Base-by-base conservation (phyloP, 2,113 vertebrate species). In the Lasiurus borealis region DNA sequence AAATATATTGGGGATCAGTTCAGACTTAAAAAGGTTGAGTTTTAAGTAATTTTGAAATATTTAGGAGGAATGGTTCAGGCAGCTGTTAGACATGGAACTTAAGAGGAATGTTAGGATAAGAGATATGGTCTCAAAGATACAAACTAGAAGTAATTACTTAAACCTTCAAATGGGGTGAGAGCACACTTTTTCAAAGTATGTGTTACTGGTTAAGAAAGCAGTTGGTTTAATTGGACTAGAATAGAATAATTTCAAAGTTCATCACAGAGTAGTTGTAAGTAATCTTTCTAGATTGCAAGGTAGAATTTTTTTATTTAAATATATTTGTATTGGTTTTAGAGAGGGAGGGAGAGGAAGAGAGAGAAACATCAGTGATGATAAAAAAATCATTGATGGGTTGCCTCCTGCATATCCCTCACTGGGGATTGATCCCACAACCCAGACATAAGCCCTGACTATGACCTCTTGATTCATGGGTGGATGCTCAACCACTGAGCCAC, bases 211-310 rank as follows among this genome's bases (percentile, higher is more conserved):
- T 94, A 91, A 92, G 71, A 94, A 93, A 93, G 48, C 34, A 93
- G 36, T 68, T 95, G 83, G 93, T 66, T 88, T 31, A 8, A 29
- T 88, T 91, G n/a, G 36, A 91, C 93, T 50, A 76, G 12, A 66
- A 75, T 52, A 68, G n/a, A 85, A 77, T 86, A 82, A 96, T 94
- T 96, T 97, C 29, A 93, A 77, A 94, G 88, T 77, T 72, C 31
- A 83, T 91, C 59, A 66, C 52, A 91, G 5, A 92, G 54, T 85
- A 93, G 64, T 69, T 91, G 11, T 93, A 93, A 94, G 31, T 85
- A 95, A 93, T 36, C 57, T 77, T 82, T 52, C 85, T 88, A 46
- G 19, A 93, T 75, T 91, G 46, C 48, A 95, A 82, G 59, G 48
- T 23, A 91, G 90, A 93, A 88, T 91, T 59, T 59, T 59, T 59